Percentiles rank a stretch among this genome's conserved stretches.
phyloP scores from a whole-genome alignment of 2,797 vertebrate genomes.

The Peromyscus eremicus region DNA sequence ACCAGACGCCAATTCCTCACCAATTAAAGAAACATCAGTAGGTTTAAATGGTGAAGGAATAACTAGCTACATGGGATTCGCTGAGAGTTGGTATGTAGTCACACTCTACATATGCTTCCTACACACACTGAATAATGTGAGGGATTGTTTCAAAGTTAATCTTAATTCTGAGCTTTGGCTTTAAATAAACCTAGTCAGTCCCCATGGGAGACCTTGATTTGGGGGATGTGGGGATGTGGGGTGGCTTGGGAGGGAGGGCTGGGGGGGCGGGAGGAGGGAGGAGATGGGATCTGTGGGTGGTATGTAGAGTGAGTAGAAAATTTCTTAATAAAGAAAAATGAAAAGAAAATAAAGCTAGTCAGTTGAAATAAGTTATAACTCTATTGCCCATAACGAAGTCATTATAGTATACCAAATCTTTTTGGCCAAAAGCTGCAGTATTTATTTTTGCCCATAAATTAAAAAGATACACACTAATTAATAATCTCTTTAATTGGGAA shows the following conservation, averaged over 20 bases:
- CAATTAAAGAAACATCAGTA: neutral
- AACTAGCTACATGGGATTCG: neutral
- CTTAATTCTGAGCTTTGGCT: neutral
- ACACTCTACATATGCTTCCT: neutral
- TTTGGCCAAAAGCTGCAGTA: slow-evolving; percentile 9
- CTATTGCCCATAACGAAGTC: neutral
- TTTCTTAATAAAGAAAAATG: too few species aligned
- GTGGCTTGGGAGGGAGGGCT: too few species aligned
- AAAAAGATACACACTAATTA: neutral
- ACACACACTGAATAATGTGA: neutral
- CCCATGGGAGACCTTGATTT: too few species aligned
- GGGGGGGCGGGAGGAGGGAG: too few species aligned
- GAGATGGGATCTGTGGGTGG: too few species aligned
- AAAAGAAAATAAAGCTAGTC: too few species aligned
- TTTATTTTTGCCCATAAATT: slow-evolving; percentile 29
- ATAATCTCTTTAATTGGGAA: slow-evolving; percentile 1
- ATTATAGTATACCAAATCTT: neutral
- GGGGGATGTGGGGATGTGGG: too few species aligned
- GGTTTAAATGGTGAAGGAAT: neutral
- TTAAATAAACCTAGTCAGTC: neutral
- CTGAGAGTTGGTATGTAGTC: neutral
- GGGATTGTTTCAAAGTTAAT: neutral
- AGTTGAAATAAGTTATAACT: neutral
- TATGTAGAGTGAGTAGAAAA: too few species aligned
- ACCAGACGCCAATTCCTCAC: neutral